Conservation (phyloP, 2,113 vertebrate genomes). For the Lampris megalopsis region DNA sequence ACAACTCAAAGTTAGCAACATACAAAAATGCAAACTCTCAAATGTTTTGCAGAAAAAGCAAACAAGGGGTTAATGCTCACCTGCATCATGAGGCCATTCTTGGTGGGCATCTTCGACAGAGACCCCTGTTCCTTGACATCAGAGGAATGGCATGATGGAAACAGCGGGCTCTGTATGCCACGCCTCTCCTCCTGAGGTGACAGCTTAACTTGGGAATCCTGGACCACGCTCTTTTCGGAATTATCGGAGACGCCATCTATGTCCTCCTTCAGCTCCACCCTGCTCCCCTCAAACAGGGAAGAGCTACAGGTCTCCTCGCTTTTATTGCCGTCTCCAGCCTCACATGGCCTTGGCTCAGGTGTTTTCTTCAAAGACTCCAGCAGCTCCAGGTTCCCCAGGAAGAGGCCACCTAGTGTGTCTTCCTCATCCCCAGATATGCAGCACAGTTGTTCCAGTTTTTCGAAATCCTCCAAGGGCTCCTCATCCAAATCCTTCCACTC, state of each 20-base stretch:
- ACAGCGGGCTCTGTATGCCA: constrained; percentile 29
- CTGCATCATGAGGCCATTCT: constrained; percentile 89
- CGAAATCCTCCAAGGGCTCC: constrained; percentile 84
- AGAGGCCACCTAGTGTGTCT: constrained; percentile 78
- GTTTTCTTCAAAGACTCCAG: constrained; percentile 82
- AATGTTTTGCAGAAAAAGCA: neutral
- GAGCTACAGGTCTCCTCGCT: constrained; percentile 19
- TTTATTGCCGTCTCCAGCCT: constrained; percentile 16
- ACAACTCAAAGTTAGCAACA: too few relatives aligned
- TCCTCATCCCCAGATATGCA: constrained; percentile 84
- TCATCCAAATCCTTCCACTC: constrained; percentile 86
- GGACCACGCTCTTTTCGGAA: constrained; percentile 26
- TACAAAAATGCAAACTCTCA: neutral
- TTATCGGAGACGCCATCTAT: constrained; percentile 28
- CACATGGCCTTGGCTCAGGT: constrained; percentile 63
- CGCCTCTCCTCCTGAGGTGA: constrained; percentile 49
- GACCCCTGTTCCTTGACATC: constrained; percentile 78
- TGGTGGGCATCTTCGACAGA: constrained; percentile 80
- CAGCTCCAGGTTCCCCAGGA: constrained; percentile 82
- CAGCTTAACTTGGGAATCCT: constrained; percentile 36
- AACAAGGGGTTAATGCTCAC: constrained; percentile 50
- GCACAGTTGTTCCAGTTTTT: constrained; percentile 84
- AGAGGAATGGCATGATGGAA: constrained; percentile 45
- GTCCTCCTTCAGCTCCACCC: constrained; percentile 54
- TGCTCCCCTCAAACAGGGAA: constrained; percentile 37